phyloP scores from a whole-genome alignment of 2,888 invertebrate species.

The Craniophora ligustri region DNA sequence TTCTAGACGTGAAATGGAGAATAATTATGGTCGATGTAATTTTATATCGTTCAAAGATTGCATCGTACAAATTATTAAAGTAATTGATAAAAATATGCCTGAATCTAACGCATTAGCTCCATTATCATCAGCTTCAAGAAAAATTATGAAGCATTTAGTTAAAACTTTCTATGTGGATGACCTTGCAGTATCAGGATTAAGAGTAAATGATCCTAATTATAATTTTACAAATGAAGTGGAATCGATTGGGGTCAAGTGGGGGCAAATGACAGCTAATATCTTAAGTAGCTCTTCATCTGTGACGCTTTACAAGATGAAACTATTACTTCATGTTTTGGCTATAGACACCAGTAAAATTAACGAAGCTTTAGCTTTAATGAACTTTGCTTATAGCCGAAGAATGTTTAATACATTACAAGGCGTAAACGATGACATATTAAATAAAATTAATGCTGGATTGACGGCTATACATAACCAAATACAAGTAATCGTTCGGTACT shows the following conservation, averaged over 20 bases:
- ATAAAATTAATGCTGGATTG: constrained; percentile 58
- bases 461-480: constrained; percentile 58
- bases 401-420: constrained; percentile 57
- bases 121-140: constrained; percentile 59
- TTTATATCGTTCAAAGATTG: constrained; percentile 43
- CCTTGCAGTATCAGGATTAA: constrained; percentile 42
- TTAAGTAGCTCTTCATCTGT: constrained; percentile 53
- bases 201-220: constrained; percentile 56
- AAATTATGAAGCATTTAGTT: constrained; percentile 67
- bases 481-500: constrained; percentile 48
- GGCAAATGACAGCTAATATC: constrained; percentile 54
- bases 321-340: constrained; percentile 65
- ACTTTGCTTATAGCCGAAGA: constrained; percentile 65
- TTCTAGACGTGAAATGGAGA: constrained; percentile 11
- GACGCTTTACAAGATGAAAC: constrained; percentile 66
- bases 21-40: constrained; percentile 18
- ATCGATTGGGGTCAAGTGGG: constrained; percentile 66
- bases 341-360: constrained; percentile 68
- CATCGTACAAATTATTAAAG: constrained; percentile 62
- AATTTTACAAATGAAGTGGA: constrained; percentile 64
- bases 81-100: constrained; percentile 61
- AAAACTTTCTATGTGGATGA: constrained; percentile 60
- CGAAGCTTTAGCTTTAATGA: constrained; percentile 60
- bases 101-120: constrained; percentile 54
- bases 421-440: constrained; percentile 53